Evolutionary conservation across 2,797 vertebrate species (phyloP).

Genomic region (Morus bassanus): DNA sequence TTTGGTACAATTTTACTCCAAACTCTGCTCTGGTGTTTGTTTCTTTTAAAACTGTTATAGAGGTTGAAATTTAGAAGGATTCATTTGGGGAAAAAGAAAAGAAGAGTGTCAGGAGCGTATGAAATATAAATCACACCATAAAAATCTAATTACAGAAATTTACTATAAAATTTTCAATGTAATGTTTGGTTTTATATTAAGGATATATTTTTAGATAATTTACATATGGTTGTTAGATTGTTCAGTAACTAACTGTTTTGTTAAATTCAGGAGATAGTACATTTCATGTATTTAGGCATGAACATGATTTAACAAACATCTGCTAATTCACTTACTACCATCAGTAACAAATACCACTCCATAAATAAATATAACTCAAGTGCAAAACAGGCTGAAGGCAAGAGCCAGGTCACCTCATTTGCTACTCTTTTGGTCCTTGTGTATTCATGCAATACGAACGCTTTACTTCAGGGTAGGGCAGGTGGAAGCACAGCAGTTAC

Average conservation of each 20-base stretch:
- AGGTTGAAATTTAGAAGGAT: neutral
- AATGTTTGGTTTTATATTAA: neutral
- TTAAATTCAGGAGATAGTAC: neutral
- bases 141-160: neutral
- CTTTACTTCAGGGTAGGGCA: neutral
- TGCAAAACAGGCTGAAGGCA: neutral
- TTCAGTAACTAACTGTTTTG: neutral
- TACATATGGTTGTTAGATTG: neutral
- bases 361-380: neutral
- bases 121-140: neutral
- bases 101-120: neutral
- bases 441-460: neutral
- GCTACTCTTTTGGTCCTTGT: neutral
- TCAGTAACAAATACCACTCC: neutral
- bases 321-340: neutral
- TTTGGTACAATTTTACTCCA: neutral
- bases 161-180: neutral
- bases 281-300: neutral
- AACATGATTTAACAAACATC: neutral
- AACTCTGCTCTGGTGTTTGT: neutral
- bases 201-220: neutral
- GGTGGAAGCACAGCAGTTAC: neutral
- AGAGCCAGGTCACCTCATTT: neutral
- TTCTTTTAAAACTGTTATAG: neutral
- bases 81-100: no score